These are phyloP conservation scores for Bombus consobrinus DNA, from an alignment of 1,140 invertebrate species.

Conservation along the genomic window DNA sequence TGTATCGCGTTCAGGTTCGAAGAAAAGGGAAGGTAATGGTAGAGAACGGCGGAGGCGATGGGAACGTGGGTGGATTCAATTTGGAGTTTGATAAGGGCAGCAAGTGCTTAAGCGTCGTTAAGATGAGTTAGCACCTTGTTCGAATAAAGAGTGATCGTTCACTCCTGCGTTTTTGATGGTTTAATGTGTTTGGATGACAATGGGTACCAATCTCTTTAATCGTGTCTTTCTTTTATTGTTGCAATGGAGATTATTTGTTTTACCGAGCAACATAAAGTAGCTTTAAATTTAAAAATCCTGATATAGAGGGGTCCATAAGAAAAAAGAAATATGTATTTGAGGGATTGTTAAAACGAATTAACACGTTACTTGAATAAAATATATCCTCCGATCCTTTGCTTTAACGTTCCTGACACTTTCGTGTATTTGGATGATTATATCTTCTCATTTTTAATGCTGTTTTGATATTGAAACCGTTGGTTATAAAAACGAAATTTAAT, in stretches of 20 bases:
- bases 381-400: too few relatives aligned
- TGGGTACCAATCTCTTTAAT: too few relatives aligned
- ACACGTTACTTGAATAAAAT: too few relatives aligned
- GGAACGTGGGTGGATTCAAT: not conserved
- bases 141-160: not conserved
- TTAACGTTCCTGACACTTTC: too few relatives aligned
- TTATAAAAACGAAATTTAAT: not conserved
- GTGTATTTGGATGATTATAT: not conserved
- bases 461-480: too few relatives aligned
- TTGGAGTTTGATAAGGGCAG: not conserved
- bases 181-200: not conserved
- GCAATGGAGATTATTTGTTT: too few relatives aligned
- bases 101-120: not conserved
- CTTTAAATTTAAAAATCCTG: too few relatives aligned
- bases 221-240: too few relatives aligned
- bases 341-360: too few relatives aligned
- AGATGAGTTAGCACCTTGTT: not conserved
- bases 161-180: not conserved
- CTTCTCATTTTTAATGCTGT: not conserved
- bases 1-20: slow-evolving; percentile 3
- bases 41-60: not conserved
- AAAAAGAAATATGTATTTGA: too few relatives aligned
- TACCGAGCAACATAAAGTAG: too few relatives aligned
- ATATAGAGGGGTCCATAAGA: too few relatives aligned
- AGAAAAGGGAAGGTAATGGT: not conserved